phyloP scores from a whole-genome alignment of 2,113 vertebrate species.

The Pedionomus torquatus region DNA sequence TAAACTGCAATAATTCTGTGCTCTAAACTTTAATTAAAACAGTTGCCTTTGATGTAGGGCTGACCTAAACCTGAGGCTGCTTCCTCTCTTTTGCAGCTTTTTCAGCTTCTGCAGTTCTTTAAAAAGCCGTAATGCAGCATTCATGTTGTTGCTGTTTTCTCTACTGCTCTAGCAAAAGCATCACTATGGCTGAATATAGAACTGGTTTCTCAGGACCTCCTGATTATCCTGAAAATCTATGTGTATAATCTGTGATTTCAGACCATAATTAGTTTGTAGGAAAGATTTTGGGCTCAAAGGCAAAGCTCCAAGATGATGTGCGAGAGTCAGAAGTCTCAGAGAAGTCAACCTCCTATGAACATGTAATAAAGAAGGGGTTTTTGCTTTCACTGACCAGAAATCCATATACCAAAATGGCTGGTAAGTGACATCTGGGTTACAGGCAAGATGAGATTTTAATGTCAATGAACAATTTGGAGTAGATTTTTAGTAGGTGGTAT shows the following conservation, averaged over 20 bases:
- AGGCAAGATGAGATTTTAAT: neutral
- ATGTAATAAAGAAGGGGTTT: neutral
- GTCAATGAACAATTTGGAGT: neutral
- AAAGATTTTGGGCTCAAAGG: neutral
- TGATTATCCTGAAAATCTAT: neutral
- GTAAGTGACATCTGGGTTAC: neutral
- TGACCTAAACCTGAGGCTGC: neutral
- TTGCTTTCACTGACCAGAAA: neutral
- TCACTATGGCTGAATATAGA: neutral
- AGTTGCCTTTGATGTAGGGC: neutral
- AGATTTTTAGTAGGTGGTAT: neutral
- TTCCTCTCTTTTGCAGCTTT: neutral
- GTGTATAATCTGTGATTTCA: neutral
- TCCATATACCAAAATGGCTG: neutral
- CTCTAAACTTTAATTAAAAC: neutral
- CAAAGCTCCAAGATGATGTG: neutral
- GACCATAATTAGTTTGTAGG: neutral
- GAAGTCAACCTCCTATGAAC: neutral
- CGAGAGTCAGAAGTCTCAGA: neutral
- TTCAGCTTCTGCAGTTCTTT: constrained; percentile 20
- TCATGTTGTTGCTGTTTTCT: neutral
- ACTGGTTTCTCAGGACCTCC: neutral
- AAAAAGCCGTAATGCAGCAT: constrained; percentile 19
- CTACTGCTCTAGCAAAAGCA: neutral
- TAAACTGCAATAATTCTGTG: neutral